Percentiles rank a stretch among this genome's conserved stretches.
These are phyloP conservation scores for Noctuana brunneofusca DNA, from an alignment of 2,888 invertebrate genomes.

Conservation along the genomic window DNA sequence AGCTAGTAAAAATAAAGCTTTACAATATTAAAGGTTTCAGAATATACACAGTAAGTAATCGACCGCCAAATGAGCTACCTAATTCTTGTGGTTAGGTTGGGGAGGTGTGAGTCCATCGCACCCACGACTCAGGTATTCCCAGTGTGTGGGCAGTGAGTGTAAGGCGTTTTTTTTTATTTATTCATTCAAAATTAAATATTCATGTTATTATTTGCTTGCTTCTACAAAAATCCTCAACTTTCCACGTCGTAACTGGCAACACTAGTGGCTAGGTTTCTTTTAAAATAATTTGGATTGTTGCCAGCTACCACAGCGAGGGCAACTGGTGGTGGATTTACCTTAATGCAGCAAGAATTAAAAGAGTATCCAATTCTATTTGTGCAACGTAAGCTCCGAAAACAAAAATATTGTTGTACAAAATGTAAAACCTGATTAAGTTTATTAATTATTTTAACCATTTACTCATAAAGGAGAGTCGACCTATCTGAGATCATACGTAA, in stretches of 20 bases:
- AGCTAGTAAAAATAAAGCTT: too few relatives aligned
- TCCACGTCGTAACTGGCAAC: constrained; percentile 24
- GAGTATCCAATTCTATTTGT: constrained; percentile 33
- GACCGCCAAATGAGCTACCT: too few relatives aligned
- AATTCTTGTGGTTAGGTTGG: too few relatives aligned
- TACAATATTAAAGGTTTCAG: too few relatives aligned
- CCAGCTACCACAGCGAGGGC: constrained; percentile 63
- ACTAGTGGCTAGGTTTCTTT: constrained; percentile 65
- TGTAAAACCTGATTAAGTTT: neutral
- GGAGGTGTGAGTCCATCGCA: too few relatives aligned
- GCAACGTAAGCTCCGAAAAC: constrained; percentile 18
- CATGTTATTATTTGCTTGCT: neutral
- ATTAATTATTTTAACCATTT: too few relatives aligned
- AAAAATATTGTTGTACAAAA: constrained; percentile 15
- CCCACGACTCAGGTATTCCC: too few relatives aligned
- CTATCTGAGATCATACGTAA: too few relatives aligned
- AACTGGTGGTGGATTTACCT: constrained; percentile 75
- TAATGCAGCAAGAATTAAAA: constrained; percentile 38
- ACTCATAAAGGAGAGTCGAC: too few relatives aligned
- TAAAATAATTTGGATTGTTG: constrained; percentile 75
- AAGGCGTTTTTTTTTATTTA: neutral
- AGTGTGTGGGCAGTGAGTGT: too few relatives aligned
- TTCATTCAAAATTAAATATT: neutral
- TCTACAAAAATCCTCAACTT: constrained; percentile 28
- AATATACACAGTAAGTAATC: too few relatives aligned